Percentiles rank a stretch among this genome's conserved stretches.
Conservation (phyloP, 1,140 invertebrate species). For the Dolichoris vasculosae region DNA sequence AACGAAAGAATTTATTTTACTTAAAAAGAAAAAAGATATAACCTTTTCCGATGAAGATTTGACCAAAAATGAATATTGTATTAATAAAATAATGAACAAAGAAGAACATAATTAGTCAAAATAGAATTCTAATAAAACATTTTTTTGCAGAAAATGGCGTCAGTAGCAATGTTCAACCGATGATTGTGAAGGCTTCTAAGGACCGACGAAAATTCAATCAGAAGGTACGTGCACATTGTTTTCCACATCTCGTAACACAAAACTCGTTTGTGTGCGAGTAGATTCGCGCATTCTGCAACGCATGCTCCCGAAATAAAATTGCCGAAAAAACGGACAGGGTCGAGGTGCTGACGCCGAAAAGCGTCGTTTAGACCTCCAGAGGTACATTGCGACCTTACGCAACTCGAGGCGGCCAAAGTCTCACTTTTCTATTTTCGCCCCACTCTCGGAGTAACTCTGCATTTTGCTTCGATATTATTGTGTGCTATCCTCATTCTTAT, state of each 20-base stretch:
- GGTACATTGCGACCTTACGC: constrained; percentile 29
- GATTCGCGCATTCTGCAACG: not conserved
- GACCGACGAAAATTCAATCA: constrained; percentile 79
- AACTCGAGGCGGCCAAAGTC: constrained; percentile 23
- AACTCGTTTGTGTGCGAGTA: not conserved
- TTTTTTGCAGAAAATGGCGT: constrained; percentile 71
- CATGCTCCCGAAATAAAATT: constrained; percentile 35
- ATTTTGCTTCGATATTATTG: not conserved
- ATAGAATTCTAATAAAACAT: too few relatives aligned
- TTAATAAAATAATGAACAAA: too few relatives aligned
- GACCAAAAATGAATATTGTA: too few relatives aligned
- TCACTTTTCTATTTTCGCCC: constrained; percentile 44
- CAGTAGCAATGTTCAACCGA: constrained; percentile 64
- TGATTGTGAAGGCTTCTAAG: constrained; percentile 76
- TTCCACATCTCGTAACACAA: not conserved
- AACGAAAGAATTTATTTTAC: too few relatives aligned
- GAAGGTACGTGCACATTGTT: constrained; percentile 70
- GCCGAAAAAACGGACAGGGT: constrained; percentile 21
- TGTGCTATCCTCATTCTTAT: constrained; percentile 7
- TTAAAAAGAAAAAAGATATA: too few relatives aligned
- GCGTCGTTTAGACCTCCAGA: constrained; percentile 23
- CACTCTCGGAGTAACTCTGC: not conserved
- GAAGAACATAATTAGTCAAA: too few relatives aligned
- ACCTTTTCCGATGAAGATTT: too few relatives aligned
- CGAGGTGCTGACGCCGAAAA: not conserved